Base-by-base conservation (phyloP, 2,888 invertebrate genomes). In the Carpatolechia fugitivella region DNA sequence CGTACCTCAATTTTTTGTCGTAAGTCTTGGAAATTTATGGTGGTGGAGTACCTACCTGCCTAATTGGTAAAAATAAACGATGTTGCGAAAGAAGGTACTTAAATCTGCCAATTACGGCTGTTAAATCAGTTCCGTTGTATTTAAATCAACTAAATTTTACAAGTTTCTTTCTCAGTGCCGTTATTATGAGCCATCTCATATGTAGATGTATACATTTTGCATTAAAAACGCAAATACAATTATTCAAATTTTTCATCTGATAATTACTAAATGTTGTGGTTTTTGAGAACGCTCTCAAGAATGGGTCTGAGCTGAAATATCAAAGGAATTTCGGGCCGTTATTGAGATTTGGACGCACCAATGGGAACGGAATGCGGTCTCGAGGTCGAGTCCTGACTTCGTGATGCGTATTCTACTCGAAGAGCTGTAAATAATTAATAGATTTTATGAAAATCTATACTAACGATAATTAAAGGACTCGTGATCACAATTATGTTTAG, bases 41-140 rank as follows among this genome's bases (percentile, higher is more conserved):
- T 49, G 52, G 36, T 30, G 35, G 56, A 36, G 52, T 56, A 49
- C 48, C 44, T 49, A 49, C 52, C 41, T 29, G 57, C 51, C 53
- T 61, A 63, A 64, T 62, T 66, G 64, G 59, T 59, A 48, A 56
- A 56, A 56, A 64, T 66, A 64, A 65, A 65, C 60, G 60, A 60
- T 58, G 24, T 60, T 60, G 54, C 60, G 48, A 64, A 63, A 65
- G 48, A 44, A 56, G 55, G 57, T 54, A 62, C 55, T 52, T 61
- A 63, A 62, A 63, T 59, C 57, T 64, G 55, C 62, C 59, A 66
- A 69, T 66, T 57, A 62, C 63, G 54, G 59, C 57, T 58, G 62
- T 74, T 63, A 74, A 73, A 73, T 75, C 66, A 64, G 69, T 72
- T 68, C 66, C 66, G 67, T 65, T 67, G 66, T 54, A 63, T 60